Percentiles rank a stretch among this genome's conserved stretches.
Evolutionary conservation across 1,140 invertebrate genomes (phyloP).

Genomic region (Papilio dardanus): DNA sequence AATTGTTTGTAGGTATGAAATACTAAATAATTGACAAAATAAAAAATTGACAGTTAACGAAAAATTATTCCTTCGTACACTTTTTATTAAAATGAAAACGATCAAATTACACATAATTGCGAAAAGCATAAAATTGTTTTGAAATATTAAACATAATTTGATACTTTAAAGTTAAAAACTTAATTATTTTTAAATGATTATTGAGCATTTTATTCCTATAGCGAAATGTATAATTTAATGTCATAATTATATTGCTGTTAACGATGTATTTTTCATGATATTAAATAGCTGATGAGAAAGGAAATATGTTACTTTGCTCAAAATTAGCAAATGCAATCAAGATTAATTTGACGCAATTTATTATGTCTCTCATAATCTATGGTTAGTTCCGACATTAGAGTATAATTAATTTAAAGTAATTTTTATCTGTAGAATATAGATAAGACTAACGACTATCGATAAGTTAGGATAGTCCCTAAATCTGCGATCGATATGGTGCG

Average conservation of each 20-base stretch:
- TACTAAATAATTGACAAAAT: too few relatives aligned
- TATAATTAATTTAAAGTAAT: conserved; percentile 12
- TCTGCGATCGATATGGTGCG: conserved; percentile 33
- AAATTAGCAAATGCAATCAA: too few relatives aligned
- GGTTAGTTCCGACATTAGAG: not conserved
- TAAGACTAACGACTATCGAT: conserved; percentile 22
- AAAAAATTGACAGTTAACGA: too few relatives aligned
- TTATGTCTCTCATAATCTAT: not conserved
- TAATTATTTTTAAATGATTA: not conserved
- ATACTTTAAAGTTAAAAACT: too few relatives aligned
- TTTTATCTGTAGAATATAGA: conserved; percentile 18
- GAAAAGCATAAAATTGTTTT: not conserved
- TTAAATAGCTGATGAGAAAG: too few relatives aligned
- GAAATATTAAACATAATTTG: not conserved
- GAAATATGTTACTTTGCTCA: too few relatives aligned
- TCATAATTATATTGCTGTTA: too few relatives aligned
- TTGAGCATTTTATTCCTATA: not conserved
- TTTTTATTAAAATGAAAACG: not conserved
- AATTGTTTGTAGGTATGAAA: too few relatives aligned
- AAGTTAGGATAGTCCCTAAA: conserved; percentile 39
- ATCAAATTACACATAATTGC: not conserved
- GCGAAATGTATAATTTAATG: not conserved
- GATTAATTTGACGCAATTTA: too few relatives aligned
- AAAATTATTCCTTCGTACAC: too few relatives aligned
- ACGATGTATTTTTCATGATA: too few relatives aligned